Base-by-base conservation (phyloP, 2,888 invertebrate species). In the Pristionchus maxplancki region DNA sequence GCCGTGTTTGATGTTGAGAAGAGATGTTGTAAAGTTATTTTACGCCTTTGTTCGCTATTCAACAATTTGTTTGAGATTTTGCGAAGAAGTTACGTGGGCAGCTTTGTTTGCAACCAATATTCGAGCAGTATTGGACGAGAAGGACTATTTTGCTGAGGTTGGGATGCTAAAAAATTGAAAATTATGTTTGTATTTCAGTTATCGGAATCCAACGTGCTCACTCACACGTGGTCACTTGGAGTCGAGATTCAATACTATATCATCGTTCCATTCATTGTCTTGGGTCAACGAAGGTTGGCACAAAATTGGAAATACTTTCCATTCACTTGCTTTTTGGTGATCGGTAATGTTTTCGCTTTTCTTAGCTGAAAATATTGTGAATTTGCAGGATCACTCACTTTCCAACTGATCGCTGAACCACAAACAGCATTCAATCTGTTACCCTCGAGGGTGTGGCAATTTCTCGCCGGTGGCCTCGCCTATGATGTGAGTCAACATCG, bases 221-320 rank as follows among this genome's bases (percentile, higher is more conserved):
- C 64, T 24, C 85, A 85, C 17, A 62, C 40, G 28, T 85, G 85
- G 85, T 85, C 85, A 9, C 85, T 85, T 20, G 85, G 85, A 0
- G 62, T 85, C 1, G 85, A 85, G 44, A 85, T 85, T 64, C 58
- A 85, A 28, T 85, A 64, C 20, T 85, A 85, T 34, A n/a, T 85
- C 17, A 40, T 85, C 24, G 85, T 85, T 24, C 85, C 85, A 20
- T 53, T 82, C 34, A 58, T 82, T 17, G 34, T 82, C 1, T 20
- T 58, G 4, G 24, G 15, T 3, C 82, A 82, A 28, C 50, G 53
- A 31, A 28, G 48, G 5, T 4, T 78, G 28, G 0, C 78, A 0
- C 1, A 28, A 17, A 71, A 71, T 2, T 71, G n/a, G 28, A 37
- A 17, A 15, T 20, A 37, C 15, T 24, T 44, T 13, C 24, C 20